phyloP scores from a whole-genome alignment of 2,888 invertebrate species.

The Thecocarcelia acutangulata region DNA sequence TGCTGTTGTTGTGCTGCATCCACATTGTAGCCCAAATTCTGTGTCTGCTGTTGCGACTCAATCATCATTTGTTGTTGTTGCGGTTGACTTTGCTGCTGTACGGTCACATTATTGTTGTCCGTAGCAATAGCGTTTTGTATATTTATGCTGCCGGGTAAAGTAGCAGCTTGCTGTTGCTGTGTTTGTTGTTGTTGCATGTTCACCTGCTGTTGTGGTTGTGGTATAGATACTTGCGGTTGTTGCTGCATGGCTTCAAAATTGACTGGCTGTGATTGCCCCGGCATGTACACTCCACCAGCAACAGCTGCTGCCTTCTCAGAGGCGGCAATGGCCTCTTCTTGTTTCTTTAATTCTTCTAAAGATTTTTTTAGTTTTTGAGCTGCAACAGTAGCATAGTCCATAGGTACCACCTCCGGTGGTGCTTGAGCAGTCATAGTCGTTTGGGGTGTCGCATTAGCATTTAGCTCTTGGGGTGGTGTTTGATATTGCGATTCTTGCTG shows the following conservation, averaged over 20 bases:
- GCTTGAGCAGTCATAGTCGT: conserved; percentile 43
- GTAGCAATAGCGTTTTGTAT: conserved; percentile 74
- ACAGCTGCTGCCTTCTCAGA: conserved; percentile 66
- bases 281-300: conserved; percentile 69
- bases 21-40: conserved; percentile 54
- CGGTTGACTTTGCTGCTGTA: conserved; percentile 38
- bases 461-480: conserved; percentile 82
- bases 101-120: conserved; percentile 71
- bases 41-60: conserved; percentile 68
- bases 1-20: conserved; percentile 51
- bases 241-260: conserved; percentile 78
- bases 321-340: conserved; percentile 76
- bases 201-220: conserved; percentile 77
- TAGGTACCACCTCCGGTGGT: conserved; percentile 70
- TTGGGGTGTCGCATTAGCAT: conserved; percentile 74
- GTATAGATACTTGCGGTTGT: conserved; percentile 75
- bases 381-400: conserved; percentile 78
- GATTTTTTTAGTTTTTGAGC: conserved; percentile 77
- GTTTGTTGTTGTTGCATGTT: conserved; percentile 78
- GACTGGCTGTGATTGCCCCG: conserved; percentile 72
- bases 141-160: conserved; percentile 75
- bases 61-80: conserved; percentile 61
- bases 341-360: conserved; percentile 78
- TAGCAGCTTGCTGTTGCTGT: conserved; percentile 74
- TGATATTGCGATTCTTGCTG: conserved; percentile 82